Evolutionary conservation across 2,113 vertebrate species (phyloP), one percentile per base, ranked within the genome.

Genomic region (Zosterops lateralis): DNA sequence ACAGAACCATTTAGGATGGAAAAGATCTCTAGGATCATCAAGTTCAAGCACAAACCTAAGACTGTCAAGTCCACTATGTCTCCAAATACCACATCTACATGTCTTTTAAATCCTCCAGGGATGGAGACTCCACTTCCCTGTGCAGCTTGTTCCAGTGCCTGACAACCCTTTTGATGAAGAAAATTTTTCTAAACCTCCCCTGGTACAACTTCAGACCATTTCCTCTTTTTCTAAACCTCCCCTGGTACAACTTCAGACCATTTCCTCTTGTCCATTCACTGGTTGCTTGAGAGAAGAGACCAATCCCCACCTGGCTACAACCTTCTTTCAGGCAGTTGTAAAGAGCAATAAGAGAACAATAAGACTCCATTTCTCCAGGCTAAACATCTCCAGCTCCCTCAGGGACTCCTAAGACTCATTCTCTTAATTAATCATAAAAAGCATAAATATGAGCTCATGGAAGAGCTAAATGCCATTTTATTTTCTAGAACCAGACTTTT

Each of bases 401-500:
- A 42, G 40, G 34, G 40, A 36, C 31, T 61, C 61, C 47, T 68
- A 56, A 70, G 50, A 62, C 18, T 50, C 3, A 14, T 56, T 86
- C 16, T 56, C 54, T 56, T 80, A 62, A 80, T 88, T 78, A 86
- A 84, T 74, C 28, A 80, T 28, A n/a, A 90, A 87, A 94, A 68
- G 17, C 70, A 61, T 12, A 28, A 85, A 87, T 60, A 92, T 79
- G 67, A 95, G 54, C 45, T 64, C 57, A 60, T 38, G 26, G 31
- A 90, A 68, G 70, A 71, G 38, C 24, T 62, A 87, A 71, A 87
- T 36, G 18, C 40, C 47, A 75, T 85, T 91, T 68, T 70, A 15
- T 38, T 82, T 96, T 65, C 47, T 40, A 92, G 79, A 81, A 90
- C 45, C 31, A 80, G 84, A 61, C 14, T 45, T 84, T 82, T 78